Evolutionary conservation across 2,113 vertebrate genomes (phyloP).

Genomic region (Pagrus major): DNA sequence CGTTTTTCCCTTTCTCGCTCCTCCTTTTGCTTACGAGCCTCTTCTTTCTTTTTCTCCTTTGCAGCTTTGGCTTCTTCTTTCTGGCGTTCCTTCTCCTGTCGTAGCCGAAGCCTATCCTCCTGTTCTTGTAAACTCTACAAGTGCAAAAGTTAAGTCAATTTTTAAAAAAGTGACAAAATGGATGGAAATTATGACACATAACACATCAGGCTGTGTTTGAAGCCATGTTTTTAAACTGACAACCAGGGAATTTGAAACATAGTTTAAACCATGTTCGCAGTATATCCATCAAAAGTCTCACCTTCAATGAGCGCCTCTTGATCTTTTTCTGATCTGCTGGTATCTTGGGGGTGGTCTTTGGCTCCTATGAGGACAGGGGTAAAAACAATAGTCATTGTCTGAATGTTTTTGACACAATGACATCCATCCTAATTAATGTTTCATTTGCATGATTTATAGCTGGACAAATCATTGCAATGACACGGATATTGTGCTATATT

Average conservation of each 20-base stretch:
- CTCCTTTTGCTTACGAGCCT: constrained; percentile 85
- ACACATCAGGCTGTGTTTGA: neutral
- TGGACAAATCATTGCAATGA: neutral
- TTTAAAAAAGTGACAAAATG: neutral
- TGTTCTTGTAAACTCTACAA: constrained; percentile 83
- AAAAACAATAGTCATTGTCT: neutral
- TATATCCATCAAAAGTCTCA: constrained; percentile 31
- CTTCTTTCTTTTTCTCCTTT: constrained; percentile 82
- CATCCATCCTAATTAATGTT: neutral
- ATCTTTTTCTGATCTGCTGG: constrained; percentile 68
- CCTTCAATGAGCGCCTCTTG: constrained; percentile 83
- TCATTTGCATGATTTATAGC: neutral
- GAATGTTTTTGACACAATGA: neutral
- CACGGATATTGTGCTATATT: neutral
- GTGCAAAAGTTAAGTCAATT: neutral
- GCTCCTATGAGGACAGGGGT: constrained; percentile 52
- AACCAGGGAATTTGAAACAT: neutral
- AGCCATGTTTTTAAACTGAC: neutral
- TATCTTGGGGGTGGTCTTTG: constrained; percentile 67
- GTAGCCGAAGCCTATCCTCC: constrained; percentile 82
- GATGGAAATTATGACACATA: neutral
- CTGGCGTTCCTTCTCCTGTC: constrained; percentile 79
- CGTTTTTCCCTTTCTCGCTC: constrained; percentile 89
- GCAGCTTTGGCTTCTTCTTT: constrained; percentile 81
- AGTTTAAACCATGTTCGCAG: neutral